Conservation (phyloP, 2,113 vertebrate genomes). For the Blennius ocellaris region DNA sequence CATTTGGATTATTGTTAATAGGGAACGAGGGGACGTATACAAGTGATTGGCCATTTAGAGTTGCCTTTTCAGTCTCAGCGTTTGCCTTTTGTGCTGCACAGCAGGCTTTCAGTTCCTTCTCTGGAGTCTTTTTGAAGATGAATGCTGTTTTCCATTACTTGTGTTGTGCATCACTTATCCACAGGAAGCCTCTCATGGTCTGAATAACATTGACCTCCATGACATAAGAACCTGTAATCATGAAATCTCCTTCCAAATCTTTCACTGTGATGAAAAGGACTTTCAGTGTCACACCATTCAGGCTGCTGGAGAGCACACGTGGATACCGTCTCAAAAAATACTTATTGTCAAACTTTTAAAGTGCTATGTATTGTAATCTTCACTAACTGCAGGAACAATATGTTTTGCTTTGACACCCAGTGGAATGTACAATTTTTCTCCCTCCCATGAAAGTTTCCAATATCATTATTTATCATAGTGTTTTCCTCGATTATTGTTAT, state of each 20-base stretch:
- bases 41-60: background rate
- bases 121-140: background rate
- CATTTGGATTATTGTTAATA: background rate
- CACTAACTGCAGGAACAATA: background rate
- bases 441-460: slow-evolving; percentile 4
- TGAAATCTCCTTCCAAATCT: slow-evolving; percentile 34
- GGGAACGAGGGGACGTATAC: background rate
- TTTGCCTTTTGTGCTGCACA: background rate
- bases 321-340: background rate
- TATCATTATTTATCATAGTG: slow-evolving; percentile 9
- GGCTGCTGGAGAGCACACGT: background rate
- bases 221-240: slow-evolving; percentile 47
- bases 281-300: slow-evolving; percentile 21
- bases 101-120: slow-evolving; percentile 13
- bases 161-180: slow-evolving; percentile 27
- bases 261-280: slow-evolving; percentile 13
- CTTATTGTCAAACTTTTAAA: slow-evolving; percentile 35
- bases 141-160: slow-evolving; percentile 43
- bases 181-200: slow-evolving; percentile 49
- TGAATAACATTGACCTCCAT: slow-evolving; percentile 43
- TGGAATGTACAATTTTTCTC: slow-evolving; percentile 19
- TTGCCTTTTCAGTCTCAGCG: background rate
- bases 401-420: slow-evolving; percentile 5
- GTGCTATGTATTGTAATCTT: slow-evolving; percentile 11
- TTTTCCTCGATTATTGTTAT: slow-evolving; percentile 16